phyloP scores from a whole-genome alignment of 2,888 invertebrate genomes.

The Drosophila kuntzei region DNA sequence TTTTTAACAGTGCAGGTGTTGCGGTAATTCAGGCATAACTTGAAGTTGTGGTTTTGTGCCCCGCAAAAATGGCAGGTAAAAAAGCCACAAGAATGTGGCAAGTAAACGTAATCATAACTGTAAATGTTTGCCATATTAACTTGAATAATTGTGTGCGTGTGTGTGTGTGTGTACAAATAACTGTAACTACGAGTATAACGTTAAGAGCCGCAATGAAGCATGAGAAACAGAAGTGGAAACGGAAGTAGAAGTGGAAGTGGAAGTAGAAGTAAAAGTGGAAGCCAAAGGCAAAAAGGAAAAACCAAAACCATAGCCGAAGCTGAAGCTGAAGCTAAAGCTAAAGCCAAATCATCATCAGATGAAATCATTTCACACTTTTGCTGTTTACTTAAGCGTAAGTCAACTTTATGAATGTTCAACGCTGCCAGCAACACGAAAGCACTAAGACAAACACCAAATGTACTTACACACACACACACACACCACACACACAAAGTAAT shows the following conservation, averaged over 20 bases:
- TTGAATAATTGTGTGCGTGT: constrained; percentile 33
- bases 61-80: constrained; percentile 14
- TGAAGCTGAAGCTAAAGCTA: constrained; percentile 7
- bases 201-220: constrained; percentile 56
- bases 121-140: constrained; percentile 55
- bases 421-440: constrained; percentile 39
- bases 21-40: background rate
- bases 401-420: constrained; percentile 71
- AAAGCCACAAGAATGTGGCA: constrained; percentile 52
- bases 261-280: constrained; percentile 28
- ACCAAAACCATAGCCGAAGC: constrained; percentile 18
- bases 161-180: background rate
- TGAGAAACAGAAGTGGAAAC: constrained; percentile 7
- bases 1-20: too few species aligned
- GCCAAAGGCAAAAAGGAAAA: background rate
- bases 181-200: constrained; percentile 8
- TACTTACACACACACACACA: constrained; percentile 21
- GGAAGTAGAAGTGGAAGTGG: constrained; percentile 22
- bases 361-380: constrained; percentile 78
- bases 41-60: constrained; percentile 3
- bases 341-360: constrained; percentile 73
- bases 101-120: constrained; percentile 53
- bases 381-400: constrained; percentile 76
- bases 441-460: constrained; percentile 59
- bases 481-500: constrained; percentile 2